Evolutionary conservation across 2,113 vertebrate genomes (phyloP).

Genomic region (Eulacestoma nigropectus): DNA sequence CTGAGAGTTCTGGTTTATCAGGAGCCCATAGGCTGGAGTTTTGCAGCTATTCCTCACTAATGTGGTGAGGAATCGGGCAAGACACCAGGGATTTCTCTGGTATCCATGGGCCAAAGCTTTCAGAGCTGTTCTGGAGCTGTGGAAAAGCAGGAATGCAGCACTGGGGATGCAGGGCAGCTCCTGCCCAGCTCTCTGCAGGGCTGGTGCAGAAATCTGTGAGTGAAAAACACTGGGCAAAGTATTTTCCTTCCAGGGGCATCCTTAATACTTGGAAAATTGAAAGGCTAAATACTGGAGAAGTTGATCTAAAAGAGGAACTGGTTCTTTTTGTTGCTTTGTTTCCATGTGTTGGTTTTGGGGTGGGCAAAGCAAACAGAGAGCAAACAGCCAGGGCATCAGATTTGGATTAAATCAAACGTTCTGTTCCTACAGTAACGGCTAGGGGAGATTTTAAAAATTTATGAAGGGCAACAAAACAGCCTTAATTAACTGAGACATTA

Average conservation of each 20-base stretch:
- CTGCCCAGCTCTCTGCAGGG: neutral
- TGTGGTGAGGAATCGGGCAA: rapidly evolving
- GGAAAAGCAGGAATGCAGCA: rapidly evolving
- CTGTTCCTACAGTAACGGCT: neutral
- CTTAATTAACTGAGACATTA: neutral
- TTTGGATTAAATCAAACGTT: neutral
- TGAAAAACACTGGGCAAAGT: neutral
- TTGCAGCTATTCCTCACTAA: neutral
- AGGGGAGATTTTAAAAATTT: neutral
- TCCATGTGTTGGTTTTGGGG: neutral
- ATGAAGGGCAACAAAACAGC: neutral
- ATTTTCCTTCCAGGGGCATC: neutral
- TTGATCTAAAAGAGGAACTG: neutral
- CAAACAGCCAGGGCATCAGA: neutral
- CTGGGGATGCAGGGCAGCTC: neutral
- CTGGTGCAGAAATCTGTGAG: neutral
- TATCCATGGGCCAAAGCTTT: rapidly evolving
- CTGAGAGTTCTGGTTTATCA: neutral
- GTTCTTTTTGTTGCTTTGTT: neutral
- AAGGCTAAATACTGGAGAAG: neutral
- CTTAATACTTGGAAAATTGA: neutral
- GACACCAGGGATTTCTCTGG: rapidly evolving
- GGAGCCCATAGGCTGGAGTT: neutral
- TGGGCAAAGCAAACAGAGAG: neutral
- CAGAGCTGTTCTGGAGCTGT: no score